Evolutionary conservation across 2,797 vertebrate genomes (phyloP).

Genomic region (Phataginus tricuspis): DNA sequence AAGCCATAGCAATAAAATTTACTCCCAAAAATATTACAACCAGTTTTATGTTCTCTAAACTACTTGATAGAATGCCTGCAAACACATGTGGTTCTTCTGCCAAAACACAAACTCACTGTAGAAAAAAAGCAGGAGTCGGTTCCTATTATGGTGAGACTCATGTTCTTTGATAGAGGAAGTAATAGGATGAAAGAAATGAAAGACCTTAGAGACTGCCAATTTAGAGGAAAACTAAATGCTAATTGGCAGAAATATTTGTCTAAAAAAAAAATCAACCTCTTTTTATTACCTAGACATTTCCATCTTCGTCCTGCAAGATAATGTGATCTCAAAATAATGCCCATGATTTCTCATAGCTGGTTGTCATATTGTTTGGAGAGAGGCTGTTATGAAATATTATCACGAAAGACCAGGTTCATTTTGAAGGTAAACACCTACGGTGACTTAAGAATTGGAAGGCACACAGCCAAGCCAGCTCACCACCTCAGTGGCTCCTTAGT

Average conservation of each 20-base stretch:
- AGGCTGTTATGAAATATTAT: constrained; percentile 51
- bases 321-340: constrained; percentile 12
- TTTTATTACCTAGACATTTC: constrained; percentile 48
- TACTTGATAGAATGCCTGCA: constrained; percentile 64
- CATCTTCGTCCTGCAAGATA: constrained; percentile 38
- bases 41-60: constrained; percentile 76
- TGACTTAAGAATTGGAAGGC: constrained; percentile 26
- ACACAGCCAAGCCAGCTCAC: background rate
- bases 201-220: background rate
- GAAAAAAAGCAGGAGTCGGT: background rate
- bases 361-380: background rate
- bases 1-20: constrained; percentile 79
- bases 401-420: background rate
- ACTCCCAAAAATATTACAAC: constrained; percentile 72
- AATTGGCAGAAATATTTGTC: constrained; percentile 52
- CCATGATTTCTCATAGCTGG: constrained; percentile 37
- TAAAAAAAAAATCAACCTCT: constrained; percentile 32
- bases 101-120: constrained; percentile 50
- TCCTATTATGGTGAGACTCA: background rate
- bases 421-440: constrained; percentile 30
- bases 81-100: constrained; percentile 65
- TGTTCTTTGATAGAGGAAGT: constrained; percentile 41
- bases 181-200: constrained; percentile 39
- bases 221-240: constrained; percentile 44
- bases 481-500: background rate